Conservation (phyloP, 1,140 invertebrate genomes). For the Tribolium castaneum region DNA sequence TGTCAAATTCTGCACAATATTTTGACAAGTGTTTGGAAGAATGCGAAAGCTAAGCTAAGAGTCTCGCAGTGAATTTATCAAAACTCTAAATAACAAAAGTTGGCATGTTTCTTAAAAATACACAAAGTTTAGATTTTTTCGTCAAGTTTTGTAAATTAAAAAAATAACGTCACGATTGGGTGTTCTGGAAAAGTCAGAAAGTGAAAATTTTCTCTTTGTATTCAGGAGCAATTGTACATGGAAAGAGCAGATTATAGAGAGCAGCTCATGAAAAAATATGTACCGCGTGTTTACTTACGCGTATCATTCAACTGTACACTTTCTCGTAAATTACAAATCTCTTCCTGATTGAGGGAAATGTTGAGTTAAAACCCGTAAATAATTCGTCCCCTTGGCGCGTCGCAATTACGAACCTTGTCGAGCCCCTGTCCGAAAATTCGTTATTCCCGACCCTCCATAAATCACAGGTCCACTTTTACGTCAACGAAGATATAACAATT, state of each 20-base stretch:
- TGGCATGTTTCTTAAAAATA: too few species aligned
- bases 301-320: not conserved
- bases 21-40: too few species aligned
- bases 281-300: not conserved
- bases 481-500: constrained; percentile 20
- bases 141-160: too few species aligned
- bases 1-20: too few species aligned
- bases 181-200: not conserved
- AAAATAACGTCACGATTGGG: too few species aligned
- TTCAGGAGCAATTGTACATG: not conserved
- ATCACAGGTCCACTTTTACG: not conserved
- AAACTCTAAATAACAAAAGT: too few species aligned
- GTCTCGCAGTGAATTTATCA: too few species aligned
- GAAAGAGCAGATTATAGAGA: not conserved
- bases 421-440: constrained; percentile 8
- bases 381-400: not conserved
- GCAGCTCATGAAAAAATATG: not conserved
- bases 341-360: not conserved
- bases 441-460: not conserved
- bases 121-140: too few species aligned
- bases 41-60: too few species aligned
- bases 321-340: not conserved
- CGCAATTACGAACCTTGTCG: not conserved
- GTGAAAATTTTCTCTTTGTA: not conserved
- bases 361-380: not conserved